A percentile compares a stretch with the other conserved stretches of the same genome.
Evolutionary conservation across 2,888 invertebrate species (phyloP).

Genomic region (Lithosia quadra): DNA sequence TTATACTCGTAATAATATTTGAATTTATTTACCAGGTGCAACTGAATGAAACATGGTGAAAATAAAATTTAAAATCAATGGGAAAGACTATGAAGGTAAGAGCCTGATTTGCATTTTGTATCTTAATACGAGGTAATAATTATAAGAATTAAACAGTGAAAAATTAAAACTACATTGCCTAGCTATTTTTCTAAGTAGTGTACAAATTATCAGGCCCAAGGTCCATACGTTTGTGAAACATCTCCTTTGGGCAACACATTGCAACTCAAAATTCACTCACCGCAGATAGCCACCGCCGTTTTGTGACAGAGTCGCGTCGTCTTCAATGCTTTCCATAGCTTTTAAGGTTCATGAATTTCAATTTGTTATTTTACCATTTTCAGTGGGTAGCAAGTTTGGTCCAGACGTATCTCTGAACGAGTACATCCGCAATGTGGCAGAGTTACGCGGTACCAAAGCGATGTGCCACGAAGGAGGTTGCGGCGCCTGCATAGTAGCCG

Average conservation of each 20-base stretch:
- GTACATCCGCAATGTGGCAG: slow-evolving; percentile 85
- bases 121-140: no score
- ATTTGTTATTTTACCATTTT: slow-evolving; percentile 12
- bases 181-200: no score
- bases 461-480: slow-evolving; percentile 91
- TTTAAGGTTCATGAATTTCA: no score
- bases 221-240: no score
- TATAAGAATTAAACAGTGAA: no score
- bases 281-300: no score
- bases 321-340: no score
- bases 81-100: slow-evolving; percentile 56
- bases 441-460: slow-evolving; percentile 88
- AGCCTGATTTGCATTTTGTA: background rate
- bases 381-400: slow-evolving; percentile 58
- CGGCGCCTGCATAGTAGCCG: slow-evolving; percentile 88
- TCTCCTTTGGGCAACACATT: no score
- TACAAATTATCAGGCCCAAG: no score
- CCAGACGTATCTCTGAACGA: slow-evolving; percentile 84
- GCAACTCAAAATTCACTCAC: no score
- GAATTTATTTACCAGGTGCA: background rate
- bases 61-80: slow-evolving; percentile 55
- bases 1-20: background rate
- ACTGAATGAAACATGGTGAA: slow-evolving; percentile 28
- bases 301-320: no score
- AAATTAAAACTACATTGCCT: no score